Percentiles rank a stretch among this genome's conserved stretches.
These are phyloP conservation scores for Tragulus kanchil DNA, from an alignment of 2,113 vertebrate genomes.

Conservation along the genomic window DNA sequence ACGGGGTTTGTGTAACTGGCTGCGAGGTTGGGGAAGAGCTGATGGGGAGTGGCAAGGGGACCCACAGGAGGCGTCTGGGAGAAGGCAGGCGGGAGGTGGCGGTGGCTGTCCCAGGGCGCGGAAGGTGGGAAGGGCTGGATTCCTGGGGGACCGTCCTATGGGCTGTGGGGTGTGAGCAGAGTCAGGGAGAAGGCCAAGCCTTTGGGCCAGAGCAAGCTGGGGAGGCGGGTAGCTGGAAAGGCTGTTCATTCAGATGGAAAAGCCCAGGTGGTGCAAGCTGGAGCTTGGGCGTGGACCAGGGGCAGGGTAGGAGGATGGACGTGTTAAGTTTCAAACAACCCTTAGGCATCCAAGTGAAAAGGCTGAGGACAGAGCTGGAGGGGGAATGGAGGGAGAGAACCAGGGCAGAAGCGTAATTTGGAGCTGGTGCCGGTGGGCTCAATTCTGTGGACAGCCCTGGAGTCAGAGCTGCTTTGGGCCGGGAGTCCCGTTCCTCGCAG, in stretches of 20 bases:
- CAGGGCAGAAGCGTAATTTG: fast-evolving
- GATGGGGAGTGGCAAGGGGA: too few relatives aligned
- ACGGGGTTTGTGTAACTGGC: not conserved
- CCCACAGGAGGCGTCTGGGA: not conserved
- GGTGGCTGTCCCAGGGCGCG: fast-evolving
- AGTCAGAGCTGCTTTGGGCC: not conserved
- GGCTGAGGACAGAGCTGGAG: not conserved
- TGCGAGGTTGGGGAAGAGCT: not conserved
- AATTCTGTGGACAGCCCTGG: not conserved
- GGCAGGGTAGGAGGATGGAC: fast-evolving
- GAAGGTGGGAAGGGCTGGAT: not conserved
- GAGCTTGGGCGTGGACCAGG: fast-evolving
- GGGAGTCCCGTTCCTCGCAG: not conserved
- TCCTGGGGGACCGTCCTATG: not conserved
- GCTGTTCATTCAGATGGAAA: not conserved
- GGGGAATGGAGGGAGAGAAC: not conserved
- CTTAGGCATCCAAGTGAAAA: not conserved
- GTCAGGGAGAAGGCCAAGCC: not conserved
- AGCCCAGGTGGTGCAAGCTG: not conserved
- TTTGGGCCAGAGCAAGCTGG: fast-evolving
- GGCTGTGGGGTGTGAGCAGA: not conserved
- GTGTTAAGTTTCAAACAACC: not conserved
- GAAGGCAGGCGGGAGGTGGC: too few relatives aligned
- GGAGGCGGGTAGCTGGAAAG: fast-evolving
- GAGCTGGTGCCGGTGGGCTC: not conserved